Conservation (phyloP, 2,888 invertebrate species). For the Thera obeliscata region DNA sequence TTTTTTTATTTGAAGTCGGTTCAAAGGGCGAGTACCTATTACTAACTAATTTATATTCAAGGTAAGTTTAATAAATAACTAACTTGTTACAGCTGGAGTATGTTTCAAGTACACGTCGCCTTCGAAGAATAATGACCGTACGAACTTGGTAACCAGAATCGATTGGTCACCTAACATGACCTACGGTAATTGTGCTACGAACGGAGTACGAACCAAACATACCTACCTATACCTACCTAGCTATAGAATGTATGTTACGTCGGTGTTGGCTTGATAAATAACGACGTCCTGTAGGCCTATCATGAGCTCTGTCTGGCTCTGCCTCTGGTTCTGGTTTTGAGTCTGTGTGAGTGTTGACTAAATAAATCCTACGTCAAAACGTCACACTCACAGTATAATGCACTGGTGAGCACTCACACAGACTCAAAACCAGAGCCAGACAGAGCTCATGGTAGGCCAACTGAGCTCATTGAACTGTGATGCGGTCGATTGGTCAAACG, state of each 20-base stretch:
- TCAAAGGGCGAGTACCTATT: too few relatives aligned
- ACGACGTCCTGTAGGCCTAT: conserved; percentile 1
- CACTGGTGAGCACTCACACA: too few relatives aligned
- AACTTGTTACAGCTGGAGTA: not conserved
- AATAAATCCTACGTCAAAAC: too few relatives aligned
- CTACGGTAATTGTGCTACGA: conserved; percentile 14
- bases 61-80: not conserved
- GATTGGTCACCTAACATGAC: conserved; percentile 8
- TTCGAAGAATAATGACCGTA: not conserved
- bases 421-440: too few relatives aligned
- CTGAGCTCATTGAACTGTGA: not conserved
- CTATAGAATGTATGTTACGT: not conserved
- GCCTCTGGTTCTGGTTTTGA: too few relatives aligned
- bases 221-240: conserved; percentile 2
- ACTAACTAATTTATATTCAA: too few relatives aligned
- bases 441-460: too few relatives aligned
- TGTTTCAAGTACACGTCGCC: not conserved
- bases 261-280: conserved; percentile 3
- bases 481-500: not conserved
- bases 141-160: not conserved
- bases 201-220: not conserved
- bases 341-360: too few relatives aligned
- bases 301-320: too few relatives aligned
- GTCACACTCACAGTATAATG: too few relatives aligned
- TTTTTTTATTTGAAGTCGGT: too few relatives aligned